Evolutionary conservation across 2,797 vertebrate species (phyloP).

Genomic region (Carcharodon carcharias): DNA sequence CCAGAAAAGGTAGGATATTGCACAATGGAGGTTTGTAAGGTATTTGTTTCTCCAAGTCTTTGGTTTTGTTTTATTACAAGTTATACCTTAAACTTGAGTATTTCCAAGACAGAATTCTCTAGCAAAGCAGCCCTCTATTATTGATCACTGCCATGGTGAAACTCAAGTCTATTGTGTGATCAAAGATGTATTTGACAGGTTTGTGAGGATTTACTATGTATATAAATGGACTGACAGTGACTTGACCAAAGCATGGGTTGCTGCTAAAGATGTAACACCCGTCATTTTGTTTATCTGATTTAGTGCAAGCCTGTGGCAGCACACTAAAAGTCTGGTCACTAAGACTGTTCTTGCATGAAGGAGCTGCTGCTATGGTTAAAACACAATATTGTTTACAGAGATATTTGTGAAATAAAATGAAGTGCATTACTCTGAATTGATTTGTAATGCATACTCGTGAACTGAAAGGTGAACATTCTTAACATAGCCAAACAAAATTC

Average conservation of each 20-base stretch:
- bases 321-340: neutral
- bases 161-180: neutral
- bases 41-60: neutral
- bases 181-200: slow-evolving; percentile 14
- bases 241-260: slow-evolving; percentile 9
- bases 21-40: neutral
- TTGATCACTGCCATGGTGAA: neutral
- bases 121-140: neutral
- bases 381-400: neutral
- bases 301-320: slow-evolving; percentile 14
- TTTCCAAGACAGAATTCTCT: neutral
- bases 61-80: neutral
- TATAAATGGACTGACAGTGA: neutral
- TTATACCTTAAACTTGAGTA: neutral
- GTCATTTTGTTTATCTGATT: slow-evolving; percentile 22
- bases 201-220: slow-evolving; percentile 25
- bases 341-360: neutral
- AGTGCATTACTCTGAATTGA: neutral
- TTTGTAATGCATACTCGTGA: neutral
- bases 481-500: neutral
- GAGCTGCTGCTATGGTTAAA: neutral
- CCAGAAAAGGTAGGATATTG: neutral
- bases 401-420: slow-evolving; percentile 14
- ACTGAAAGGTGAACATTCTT: neutral
- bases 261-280: neutral